A percentile compares a stretch with the other conserved stretches of the same genome.
Conservation (phyloP, 2,113 vertebrate genomes). For the Ictalurus furcatus region DNA sequence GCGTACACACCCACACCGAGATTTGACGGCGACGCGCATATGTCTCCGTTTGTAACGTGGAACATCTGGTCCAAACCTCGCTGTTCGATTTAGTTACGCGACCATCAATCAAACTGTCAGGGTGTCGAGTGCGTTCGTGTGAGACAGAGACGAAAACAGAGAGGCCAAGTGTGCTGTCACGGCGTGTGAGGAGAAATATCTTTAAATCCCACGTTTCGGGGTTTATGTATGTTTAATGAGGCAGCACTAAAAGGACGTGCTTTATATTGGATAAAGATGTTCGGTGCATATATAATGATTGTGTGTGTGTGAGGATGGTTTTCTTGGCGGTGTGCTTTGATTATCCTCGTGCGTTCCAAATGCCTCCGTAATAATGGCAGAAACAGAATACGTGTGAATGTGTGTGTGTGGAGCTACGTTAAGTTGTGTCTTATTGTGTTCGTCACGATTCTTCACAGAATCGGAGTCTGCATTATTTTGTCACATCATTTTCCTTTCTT, state of each 20-base stretch:
- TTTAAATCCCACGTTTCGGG: slow-evolving; percentile 39
- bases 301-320: slow-evolving; percentile 13
- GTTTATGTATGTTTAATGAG: slow-evolving; percentile 51
- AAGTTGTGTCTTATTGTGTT: slow-evolving; percentile 7
- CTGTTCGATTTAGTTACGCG: slow-evolving; percentile 47
- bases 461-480: slow-evolving; percentile 9
- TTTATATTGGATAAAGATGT: slow-evolving; percentile 48
- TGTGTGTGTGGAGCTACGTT: slow-evolving; percentile 26
- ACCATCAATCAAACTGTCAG: slow-evolving; percentile 50
- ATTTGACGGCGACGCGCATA: slow-evolving; percentile 41
- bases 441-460: slow-evolving; percentile 26
- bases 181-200: slow-evolving; percentile 2
- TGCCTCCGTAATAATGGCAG: not conserved
- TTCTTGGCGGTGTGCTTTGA: not conserved
- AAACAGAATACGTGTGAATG: slow-evolving; percentile 1
- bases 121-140: slow-evolving; percentile 20
- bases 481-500: not conserved
- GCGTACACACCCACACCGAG: not conserved
- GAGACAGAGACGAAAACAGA: slow-evolving; percentile 33
- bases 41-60: slow-evolving; percentile 41
- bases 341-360: not conserved
- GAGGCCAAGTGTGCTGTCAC: slow-evolving; percentile 15
- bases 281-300: slow-evolving; percentile 22
- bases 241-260: slow-evolving; percentile 33
- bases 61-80: slow-evolving; percentile 51